These are phyloP conservation scores for Alsophila aescularia DNA, from an alignment of 2,888 invertebrate species.

Conservation along the genomic window DNA sequence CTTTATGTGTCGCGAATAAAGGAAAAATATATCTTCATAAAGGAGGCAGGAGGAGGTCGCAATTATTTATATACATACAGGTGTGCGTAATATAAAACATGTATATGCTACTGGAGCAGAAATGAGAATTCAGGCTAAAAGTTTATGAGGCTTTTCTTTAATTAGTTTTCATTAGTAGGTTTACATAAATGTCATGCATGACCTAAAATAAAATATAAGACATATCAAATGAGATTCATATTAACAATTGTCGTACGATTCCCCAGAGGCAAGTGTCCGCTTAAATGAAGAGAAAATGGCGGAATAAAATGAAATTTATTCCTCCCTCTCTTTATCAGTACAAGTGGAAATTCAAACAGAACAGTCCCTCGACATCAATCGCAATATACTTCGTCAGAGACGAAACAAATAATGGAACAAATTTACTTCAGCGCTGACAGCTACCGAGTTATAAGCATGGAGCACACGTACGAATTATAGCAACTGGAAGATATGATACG, in stretches of 20 bases:
- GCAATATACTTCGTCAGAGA: slow-evolving; percentile 14
- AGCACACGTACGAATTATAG: slow-evolving; percentile 38
- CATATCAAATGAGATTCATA: slow-evolving; percentile 8
- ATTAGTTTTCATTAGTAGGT: neutral
- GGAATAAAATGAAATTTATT: slow-evolving; percentile 20
- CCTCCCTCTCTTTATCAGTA: slow-evolving; percentile 19
- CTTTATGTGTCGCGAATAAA: slow-evolving; percentile 7
- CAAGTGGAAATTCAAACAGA: slow-evolving; percentile 27
- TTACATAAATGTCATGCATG: neutral
- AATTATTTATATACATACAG: slow-evolving; percentile 49
- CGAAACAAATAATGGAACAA: slow-evolving; percentile 20
- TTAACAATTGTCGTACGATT: slow-evolving; percentile 9
- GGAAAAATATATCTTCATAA: slow-evolving; percentile 30
- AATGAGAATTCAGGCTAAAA: slow-evolving; percentile 42
- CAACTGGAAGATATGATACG: slow-evolving; percentile 42
- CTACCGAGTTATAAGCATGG: slow-evolving; percentile 16
- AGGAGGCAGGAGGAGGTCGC: slow-evolving; percentile 34
- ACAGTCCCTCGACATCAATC: slow-evolving; percentile 27
- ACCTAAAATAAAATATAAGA: neutral
- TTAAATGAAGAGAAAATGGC: slow-evolving; percentile 16
- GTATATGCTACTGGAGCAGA: slow-evolving; percentile 37
- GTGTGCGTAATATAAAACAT: slow-evolving; percentile 46
- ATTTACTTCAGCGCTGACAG: slow-evolving; percentile 11
- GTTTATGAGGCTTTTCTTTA: neutral
- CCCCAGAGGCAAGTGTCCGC: slow-evolving; percentile 16